A percentile compares a stretch with the other conserved stretches of the same genome.
Evolutionary conservation across 2,113 vertebrate species (phyloP).

Genomic region (Echinops telfairi): DNA sequence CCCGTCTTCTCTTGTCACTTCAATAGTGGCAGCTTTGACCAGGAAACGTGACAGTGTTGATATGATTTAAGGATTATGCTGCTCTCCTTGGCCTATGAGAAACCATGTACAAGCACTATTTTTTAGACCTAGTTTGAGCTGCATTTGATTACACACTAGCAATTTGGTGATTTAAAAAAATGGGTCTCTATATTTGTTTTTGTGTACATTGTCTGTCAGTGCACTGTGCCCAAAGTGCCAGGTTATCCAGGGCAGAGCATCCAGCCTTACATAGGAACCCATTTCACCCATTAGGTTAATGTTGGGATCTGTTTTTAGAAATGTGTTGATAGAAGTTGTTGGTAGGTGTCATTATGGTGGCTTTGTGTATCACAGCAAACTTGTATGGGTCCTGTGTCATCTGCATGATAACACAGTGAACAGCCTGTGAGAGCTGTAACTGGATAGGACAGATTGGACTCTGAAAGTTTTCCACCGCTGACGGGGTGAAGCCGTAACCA

Average conservation of each 20-base stretch:
- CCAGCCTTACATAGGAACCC: background rate
- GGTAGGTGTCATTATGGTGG: background rate
- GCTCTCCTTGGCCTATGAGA: background rate
- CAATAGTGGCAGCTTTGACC: slow-evolving; percentile 6
- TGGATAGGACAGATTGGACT: background rate
- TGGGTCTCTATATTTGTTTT: background rate
- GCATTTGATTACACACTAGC: background rate
- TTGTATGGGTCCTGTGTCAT: background rate
- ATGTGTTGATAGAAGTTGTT: background rate
- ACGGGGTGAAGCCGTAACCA: background rate
- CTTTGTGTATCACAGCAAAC: background rate
- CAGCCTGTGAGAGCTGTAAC: background rate
- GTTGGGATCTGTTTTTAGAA: background rate
- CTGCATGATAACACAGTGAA: background rate
- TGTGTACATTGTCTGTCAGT: background rate
- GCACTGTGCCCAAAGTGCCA: accelerated
- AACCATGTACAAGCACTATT: background rate
- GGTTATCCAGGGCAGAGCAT: background rate
- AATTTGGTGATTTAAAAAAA: background rate
- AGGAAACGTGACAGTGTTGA: background rate
- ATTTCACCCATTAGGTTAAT: background rate
- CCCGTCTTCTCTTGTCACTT: slow-evolving; percentile 29
- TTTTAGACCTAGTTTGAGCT: background rate
- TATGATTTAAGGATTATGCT: background rate
- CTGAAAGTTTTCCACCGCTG: background rate